Base-by-base conservation (phyloP, 2,888 invertebrate species). In the Drosophila buzzatii region DNA sequence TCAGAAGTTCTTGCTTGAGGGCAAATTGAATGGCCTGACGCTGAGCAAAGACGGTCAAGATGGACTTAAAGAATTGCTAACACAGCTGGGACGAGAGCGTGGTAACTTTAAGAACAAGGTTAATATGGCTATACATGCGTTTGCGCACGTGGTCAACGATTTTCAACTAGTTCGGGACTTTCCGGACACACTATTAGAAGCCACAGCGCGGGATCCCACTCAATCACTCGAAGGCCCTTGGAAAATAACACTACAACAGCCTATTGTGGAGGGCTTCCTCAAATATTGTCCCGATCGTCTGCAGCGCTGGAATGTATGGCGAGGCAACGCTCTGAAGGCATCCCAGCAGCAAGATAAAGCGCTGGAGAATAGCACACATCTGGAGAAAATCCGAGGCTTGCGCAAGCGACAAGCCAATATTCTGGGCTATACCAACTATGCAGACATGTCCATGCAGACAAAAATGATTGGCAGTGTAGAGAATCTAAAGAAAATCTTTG, bases 381-480 rank as follows among this genome's bases (percentile, higher is more conserved):
- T 98, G 65, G 97, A 98, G 91, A 96, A 96, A 89, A 96, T 99
- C 60, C 94, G 98, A 42, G 93, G 92, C 52, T 91, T 95, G 44
- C 95, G 97, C 77, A 93, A 93, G 49, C 95, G 96, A 44, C 95
- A 97, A 88, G 98, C 98, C 0, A 94, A 95, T 76, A 85, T 96
- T 16, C 93, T 98, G 12, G 98, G 98, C 0, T 99, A 95, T 91
- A 94, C 96, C 73, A 95, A 95, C 61, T 98, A 94, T 92, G 96
- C 95, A 0, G 96, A 98, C 44, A 96, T 98, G 96, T 97, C 97
- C 42, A 97, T 99, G 97, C 96, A 97, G 93, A 98, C 98, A 0
- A 98, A 98, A 94, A 95, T 99, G 98, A 97, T 98, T 9, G 97
- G 96, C 10, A 96, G 94, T 76, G 93, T 97, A 16, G 95, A 96